Percentiles rank a stretch among this genome's conserved stretches.
Conservation (phyloP, 1,140 invertebrate species). For the Bombus terrestris region DNA sequence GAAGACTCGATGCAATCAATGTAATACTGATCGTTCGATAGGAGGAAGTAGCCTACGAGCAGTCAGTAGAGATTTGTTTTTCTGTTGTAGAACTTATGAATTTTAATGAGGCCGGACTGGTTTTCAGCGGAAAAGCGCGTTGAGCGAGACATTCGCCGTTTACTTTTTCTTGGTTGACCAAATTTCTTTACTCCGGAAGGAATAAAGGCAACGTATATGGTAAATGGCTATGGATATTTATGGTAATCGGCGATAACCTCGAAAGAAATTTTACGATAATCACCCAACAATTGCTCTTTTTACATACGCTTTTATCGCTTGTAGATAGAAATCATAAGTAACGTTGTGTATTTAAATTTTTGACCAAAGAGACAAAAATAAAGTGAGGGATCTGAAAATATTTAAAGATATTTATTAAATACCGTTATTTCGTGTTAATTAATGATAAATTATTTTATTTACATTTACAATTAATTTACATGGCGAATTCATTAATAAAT, state of each 20-base stretch:
- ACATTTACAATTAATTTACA: too few species aligned
- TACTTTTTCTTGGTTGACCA: background rate
- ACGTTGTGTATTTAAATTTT: background rate
- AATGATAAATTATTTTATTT: background rate
- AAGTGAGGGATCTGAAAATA: background rate
- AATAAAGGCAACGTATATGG: background rate
- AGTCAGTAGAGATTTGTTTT: background rate
- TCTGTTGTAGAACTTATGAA: conserved; percentile 22
- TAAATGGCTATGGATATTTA: background rate
- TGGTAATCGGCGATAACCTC: background rate
- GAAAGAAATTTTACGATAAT: background rate
- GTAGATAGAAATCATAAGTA: background rate
- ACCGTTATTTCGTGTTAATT: background rate
- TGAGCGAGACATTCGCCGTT: background rate
- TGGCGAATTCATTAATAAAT: too few species aligned
- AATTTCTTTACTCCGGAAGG: background rate
- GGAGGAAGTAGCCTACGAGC: background rate
- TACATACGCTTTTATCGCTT: background rate
- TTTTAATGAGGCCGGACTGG: conserved; percentile 33
- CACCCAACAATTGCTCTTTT: background rate
- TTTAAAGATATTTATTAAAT: background rate
- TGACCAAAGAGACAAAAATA: background rate
- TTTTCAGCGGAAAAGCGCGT: conserved; percentile 11
- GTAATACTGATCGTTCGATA: conserved; percentile 37
- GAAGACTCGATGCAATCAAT: conserved; percentile 1